A percentile compares a stretch with the other conserved stretches of the same genome.
Conservation (phyloP, 2,797 vertebrate species). For the Gymnothorax javanicus region DNA sequence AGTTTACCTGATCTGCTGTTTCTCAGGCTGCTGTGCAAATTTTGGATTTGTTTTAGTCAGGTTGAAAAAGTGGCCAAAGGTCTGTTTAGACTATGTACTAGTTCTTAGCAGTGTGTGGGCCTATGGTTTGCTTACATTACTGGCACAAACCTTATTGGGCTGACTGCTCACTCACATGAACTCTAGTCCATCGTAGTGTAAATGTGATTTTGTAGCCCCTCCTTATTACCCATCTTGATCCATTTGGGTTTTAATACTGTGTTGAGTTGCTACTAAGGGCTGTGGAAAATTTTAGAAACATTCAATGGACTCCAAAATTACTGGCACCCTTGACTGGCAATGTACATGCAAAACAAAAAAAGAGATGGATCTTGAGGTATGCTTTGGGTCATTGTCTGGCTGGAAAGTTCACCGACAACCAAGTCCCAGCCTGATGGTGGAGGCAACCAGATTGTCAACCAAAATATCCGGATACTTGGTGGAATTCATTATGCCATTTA, state of each 20-base stretch:
- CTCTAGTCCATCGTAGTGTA: not conserved
- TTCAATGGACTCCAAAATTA: not conserved
- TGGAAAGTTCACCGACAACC: no score
- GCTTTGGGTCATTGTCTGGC: no score
- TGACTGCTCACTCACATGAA: not conserved
- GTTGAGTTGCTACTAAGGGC: not conserved
- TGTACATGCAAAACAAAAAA: no score
- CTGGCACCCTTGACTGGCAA: no score
- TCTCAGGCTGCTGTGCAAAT: not conserved
- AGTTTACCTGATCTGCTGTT: not conserved
- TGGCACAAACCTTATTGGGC: not conserved
- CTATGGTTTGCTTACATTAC: not conserved
- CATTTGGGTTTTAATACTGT: not conserved
- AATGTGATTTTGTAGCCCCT: no score
- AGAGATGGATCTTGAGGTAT: no score
- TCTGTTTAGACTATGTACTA: constrained; percentile 1
- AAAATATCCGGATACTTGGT: no score
- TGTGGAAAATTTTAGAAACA: not conserved
- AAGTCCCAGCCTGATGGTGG: no score
- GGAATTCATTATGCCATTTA: no score
- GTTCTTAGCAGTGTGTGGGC: not conserved
- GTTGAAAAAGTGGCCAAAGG: not conserved
- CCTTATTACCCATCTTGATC: not conserved
- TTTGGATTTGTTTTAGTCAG: constrained; percentile 4
- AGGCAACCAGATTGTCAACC: no score